Conservation (phyloP, 2,888 invertebrate species). For the Creontiades dilutus region DNA sequence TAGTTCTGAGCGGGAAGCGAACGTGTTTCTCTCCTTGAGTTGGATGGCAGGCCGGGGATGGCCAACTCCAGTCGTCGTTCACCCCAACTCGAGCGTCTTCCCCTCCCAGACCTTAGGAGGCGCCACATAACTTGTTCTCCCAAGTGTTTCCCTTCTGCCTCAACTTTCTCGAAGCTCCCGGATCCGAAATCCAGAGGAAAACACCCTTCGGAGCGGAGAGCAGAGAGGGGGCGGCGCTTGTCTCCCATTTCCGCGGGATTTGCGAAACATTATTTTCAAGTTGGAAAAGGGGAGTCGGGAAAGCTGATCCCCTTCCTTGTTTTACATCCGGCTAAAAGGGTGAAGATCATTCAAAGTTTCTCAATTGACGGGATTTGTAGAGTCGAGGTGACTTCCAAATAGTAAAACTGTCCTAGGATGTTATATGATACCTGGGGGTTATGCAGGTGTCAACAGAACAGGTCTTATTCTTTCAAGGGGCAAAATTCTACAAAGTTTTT, state of each 20-base stretch:
- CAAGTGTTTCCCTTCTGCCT: constrained; percentile 49
- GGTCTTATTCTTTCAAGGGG: neutral
- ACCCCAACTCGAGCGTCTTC: neutral
- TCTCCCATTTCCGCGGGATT: constrained; percentile 20
- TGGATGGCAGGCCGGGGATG: neutral
- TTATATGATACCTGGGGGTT: too few relatives aligned
- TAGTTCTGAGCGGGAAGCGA: constrained; percentile 16
- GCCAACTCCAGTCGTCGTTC: neutral
- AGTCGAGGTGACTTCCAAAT: too few relatives aligned
- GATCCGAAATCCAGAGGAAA: neutral
- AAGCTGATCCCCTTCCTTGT: neutral
- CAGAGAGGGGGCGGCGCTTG: neutral
- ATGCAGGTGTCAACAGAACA: neutral
- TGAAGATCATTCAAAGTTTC: constrained; percentile 19
- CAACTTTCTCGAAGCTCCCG: constrained; percentile 11
- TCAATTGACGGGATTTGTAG: constrained; percentile 20
- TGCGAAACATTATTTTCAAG: constrained; percentile 28
- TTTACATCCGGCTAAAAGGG: constrained; percentile 1
- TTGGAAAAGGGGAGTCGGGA: neutral
- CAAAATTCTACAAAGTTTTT: too few relatives aligned
- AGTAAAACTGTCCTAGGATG: too few relatives aligned
- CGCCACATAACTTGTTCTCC: constrained; percentile 48
- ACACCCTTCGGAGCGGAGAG: neutral
- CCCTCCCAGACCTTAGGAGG: neutral
- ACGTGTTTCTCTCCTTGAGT: constrained; percentile 1